phyloP scores from a whole-genome alignment of 2,888 invertebrate genomes.

The Laspeyria flexula region DNA sequence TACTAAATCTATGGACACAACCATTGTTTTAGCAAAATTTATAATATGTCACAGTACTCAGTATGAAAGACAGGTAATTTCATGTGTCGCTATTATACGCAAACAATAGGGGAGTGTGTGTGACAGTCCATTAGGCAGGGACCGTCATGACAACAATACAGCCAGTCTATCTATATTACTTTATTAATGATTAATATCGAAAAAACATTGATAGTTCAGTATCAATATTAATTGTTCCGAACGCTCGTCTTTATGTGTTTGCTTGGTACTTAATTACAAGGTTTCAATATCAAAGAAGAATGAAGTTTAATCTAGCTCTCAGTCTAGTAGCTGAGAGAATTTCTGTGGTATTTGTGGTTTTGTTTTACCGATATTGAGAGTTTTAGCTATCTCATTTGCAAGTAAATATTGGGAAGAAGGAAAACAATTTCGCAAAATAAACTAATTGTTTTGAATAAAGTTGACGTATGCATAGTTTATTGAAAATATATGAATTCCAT shows the following conservation, averaged over 20 bases:
- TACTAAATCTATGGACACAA: too few relatives aligned
- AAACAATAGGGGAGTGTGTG: slow-evolving; percentile 72
- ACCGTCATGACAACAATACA: slow-evolving; percentile 61
- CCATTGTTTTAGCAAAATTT: slow-evolving; percentile 60
- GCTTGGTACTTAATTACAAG: neutral
- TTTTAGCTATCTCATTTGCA: too few relatives aligned
- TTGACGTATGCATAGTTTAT: too few relatives aligned
- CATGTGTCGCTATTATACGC: slow-evolving; percentile 66
- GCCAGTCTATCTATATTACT: slow-evolving; percentile 34
- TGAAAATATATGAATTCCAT: too few relatives aligned
- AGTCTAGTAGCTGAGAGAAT: too few relatives aligned
- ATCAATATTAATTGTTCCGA: slow-evolving; percentile 28
- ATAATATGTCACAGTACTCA: slow-evolving; percentile 60
- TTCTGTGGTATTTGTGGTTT: slow-evolving; percentile 3
- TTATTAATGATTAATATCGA: slow-evolving; percentile 47
- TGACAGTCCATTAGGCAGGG: slow-evolving; percentile 77
- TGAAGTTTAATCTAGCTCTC: too few relatives aligned
- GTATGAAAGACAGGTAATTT: slow-evolving; percentile 76
- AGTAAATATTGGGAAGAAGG: too few relatives aligned
- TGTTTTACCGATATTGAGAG: too few relatives aligned
- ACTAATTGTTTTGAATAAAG: too few relatives aligned
- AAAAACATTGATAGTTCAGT: slow-evolving; percentile 39
- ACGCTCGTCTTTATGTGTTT: slow-evolving; percentile 15
- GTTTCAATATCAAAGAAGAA: too few relatives aligned
- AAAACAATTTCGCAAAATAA: too few relatives aligned